Evolutionary conservation across 2,113 vertebrate species (phyloP).

Genomic region (Barnardius zonarius): DNA sequence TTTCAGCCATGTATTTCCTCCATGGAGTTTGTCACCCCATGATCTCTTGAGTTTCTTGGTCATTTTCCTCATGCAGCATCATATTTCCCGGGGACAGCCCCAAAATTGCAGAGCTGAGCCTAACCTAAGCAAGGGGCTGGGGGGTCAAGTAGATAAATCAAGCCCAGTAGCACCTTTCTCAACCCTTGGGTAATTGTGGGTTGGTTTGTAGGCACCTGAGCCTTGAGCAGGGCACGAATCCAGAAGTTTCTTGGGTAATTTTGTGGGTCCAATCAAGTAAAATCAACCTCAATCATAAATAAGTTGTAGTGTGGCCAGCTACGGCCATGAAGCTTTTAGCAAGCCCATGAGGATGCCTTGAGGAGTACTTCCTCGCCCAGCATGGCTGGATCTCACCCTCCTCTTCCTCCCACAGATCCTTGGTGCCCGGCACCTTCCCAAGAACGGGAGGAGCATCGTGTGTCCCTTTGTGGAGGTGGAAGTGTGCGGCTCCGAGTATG

Average conservation of each 20-base stretch:
- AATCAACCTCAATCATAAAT: neutral
- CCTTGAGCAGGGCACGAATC: neutral
- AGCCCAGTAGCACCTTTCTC: neutral
- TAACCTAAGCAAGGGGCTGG: neutral
- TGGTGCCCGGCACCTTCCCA: conserved; percentile 83
- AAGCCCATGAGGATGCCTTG: neutral
- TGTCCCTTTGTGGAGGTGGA: conserved; percentile 88
- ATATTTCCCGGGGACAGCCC: neutral
- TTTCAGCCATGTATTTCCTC: neutral
- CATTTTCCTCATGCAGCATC: accelerated
- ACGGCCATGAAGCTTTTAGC: neutral
- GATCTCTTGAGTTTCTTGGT: neutral
- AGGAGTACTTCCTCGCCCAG: neutral
- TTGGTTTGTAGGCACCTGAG: neutral
- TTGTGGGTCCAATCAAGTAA: neutral
- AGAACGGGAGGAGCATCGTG: conserved; percentile 85
- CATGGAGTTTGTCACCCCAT: neutral
- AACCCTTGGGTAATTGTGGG: neutral
- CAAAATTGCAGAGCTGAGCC: neutral
- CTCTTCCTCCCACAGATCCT: conserved; percentile 73
- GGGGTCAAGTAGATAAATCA: neutral
- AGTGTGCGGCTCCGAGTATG: conserved; percentile 82
- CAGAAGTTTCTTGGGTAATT: neutral
- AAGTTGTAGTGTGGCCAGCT: neutral
- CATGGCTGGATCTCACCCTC: neutral